Conservation (phyloP, 2,888 invertebrate genomes). For the Apantesis nais region DNA sequence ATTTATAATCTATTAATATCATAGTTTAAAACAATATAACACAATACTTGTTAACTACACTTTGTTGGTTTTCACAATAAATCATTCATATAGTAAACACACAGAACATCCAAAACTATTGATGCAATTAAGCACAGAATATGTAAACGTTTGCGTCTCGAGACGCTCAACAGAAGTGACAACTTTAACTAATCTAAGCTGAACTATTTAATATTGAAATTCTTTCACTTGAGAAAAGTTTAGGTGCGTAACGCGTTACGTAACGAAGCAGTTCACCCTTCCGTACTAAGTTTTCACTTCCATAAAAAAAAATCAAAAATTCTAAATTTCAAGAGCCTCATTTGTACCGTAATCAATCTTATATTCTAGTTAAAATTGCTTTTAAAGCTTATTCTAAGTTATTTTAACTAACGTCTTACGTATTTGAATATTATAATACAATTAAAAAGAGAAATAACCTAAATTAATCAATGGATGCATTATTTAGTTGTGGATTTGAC, state of each 20-base stretch:
- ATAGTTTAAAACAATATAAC: no score
- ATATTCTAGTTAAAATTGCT: slow-evolving; percentile 6
- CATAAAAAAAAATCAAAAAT: slow-evolving; percentile 2
- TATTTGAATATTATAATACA: neutral
- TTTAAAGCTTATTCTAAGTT: neutral
- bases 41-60: no score
- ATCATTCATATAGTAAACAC: neutral
- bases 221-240: no score
- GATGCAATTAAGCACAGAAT: slow-evolving; percentile 6
- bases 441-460: neutral
- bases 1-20: neutral
- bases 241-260: no score
- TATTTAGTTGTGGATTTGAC: neutral
- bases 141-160: no score
- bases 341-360: slow-evolving; percentile 7
- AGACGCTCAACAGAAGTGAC: no score
- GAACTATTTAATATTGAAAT: no score
- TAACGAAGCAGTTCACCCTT: no score
- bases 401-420: neutral
- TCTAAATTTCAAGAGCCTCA: neutral
- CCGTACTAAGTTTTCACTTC: no score
- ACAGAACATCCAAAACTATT: neutral
- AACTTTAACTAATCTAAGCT: no score
- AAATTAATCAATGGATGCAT: neutral
- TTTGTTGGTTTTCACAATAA: no score